Base-by-base conservation (phyloP, 2,113 vertebrate species). In the Eublepharis macularius region DNA sequence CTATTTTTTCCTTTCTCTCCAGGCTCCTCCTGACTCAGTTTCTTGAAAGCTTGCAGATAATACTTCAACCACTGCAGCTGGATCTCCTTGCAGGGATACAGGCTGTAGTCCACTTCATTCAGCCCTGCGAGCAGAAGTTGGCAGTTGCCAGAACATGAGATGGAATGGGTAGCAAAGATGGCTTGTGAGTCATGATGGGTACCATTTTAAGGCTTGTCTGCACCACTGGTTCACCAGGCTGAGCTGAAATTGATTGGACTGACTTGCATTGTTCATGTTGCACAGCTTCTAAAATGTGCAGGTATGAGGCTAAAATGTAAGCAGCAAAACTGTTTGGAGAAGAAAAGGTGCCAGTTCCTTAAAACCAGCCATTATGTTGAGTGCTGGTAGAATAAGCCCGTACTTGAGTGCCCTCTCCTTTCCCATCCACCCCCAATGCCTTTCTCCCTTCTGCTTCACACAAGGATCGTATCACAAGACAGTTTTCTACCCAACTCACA, bases 1-100 rank as follows among this genome's bases (percentile, higher is more conserved):
- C 97, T 80, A 76, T 34, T 80, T 85, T 85, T 85, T 49, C 80
- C 96, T 0, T 82, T 63, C 0, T 90, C 96, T 9, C 97, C 97
- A 89, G 92, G 94, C 76, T 91, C 95, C 12, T 97, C 97, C 93
- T 96, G 97, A 82, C 96, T 97, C 88, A 97, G 96, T 72, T 91
- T 94, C 81, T 98, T 98, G 91, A 97, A 99, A 1, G 98, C 97
- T 93, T 97, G 97, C 89, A 99, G 96, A 92, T 99, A 99, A 74
- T 95, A 96, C 68, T 4, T 89, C 45, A 99, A 96, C 98, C 98
- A 99, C 41, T 96, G 97, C 88, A 98, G 95, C 95, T 99, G 98
- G 82, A 95, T 97, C 91, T 98, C 97, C 86, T 91, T 95, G 54
- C 94, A 91, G 1, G 98, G 98, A 89, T 98, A 99, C 75, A 96